Evolutionary conservation across 2,797 vertebrate species (phyloP).

Genomic region (Yasuhikotakia modesta): DNA sequence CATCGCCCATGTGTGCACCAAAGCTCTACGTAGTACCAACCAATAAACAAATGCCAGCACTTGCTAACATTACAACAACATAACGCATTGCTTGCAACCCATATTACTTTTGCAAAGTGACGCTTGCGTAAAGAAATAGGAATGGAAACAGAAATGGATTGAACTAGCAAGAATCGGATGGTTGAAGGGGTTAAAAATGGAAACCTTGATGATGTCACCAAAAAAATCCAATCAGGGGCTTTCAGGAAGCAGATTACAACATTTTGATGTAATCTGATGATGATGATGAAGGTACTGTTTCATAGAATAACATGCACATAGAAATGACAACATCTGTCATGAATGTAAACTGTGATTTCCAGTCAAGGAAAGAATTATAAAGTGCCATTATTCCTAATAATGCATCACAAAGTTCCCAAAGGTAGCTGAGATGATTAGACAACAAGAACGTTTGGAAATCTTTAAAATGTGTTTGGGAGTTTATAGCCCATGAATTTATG

Average conservation of each 20-base stretch:
- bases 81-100: background rate
- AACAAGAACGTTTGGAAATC: background rate
- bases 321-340: background rate
- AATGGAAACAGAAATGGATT: too few relatives aligned
- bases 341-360: background rate
- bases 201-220: background rate
- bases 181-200: background rate
- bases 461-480: background rate
- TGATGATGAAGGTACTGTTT: background rate
- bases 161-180: background rate
- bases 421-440: background rate
- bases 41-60: background rate
- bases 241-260: background rate
- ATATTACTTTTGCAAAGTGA: background rate
- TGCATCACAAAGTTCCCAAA: background rate
- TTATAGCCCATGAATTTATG: background rate
- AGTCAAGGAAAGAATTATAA: background rate
- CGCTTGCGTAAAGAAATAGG: too few relatives aligned
- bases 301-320: background rate
- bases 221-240: background rate
- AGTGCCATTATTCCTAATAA: background rate
- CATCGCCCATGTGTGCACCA: background rate
- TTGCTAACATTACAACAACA: background rate
- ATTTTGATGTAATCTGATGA: background rate
- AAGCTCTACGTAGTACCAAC: background rate